phyloP scores from a whole-genome alignment of 2,888 invertebrate genomes.

The Dendrolimus pini region DNA sequence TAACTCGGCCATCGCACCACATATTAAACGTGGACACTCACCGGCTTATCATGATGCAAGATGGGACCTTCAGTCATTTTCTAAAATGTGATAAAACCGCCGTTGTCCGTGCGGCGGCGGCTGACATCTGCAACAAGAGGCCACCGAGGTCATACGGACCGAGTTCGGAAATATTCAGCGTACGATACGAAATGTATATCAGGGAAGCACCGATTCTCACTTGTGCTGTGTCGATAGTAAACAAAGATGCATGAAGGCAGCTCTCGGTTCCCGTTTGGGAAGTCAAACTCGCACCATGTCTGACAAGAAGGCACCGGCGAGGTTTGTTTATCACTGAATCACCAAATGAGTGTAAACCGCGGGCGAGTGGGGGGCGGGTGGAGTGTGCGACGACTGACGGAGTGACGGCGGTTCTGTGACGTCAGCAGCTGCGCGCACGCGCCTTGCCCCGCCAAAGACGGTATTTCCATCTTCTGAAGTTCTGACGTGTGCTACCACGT shows the following conservation, averaged over 20 bases:
- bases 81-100: constrained; percentile 72
- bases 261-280: constrained; percentile 40
- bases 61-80: constrained; percentile 71
- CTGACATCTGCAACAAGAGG: constrained; percentile 68
- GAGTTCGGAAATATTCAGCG: constrained; percentile 12
- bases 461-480: constrained; percentile 4
- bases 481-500: constrained; percentile 7
- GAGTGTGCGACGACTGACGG: constrained; percentile 16
- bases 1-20: constrained; percentile 5
- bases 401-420: constrained; percentile 19
- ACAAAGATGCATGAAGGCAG: constrained; percentile 64
- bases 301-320: constrained; percentile 49
- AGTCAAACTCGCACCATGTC: constrained; percentile 52
- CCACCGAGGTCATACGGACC: constrained; percentile 60
- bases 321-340: constrained; percentile 61
- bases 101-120: constrained; percentile 67
- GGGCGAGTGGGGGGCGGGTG: constrained; percentile 20
- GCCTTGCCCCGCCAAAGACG: constrained; percentile 1
- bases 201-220: constrained; percentile 31
- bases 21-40: constrained; percentile 35
- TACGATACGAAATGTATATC: constrained; percentile 12
- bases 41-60: constrained; percentile 63
- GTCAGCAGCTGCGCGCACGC: constrained; percentile 19
- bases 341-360: constrained; percentile 26
- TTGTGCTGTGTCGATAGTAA: constrained; percentile 53